Base-by-base conservation (phyloP, 2,797 vertebrate genomes). In the Denticeps clupeoides region DNA sequence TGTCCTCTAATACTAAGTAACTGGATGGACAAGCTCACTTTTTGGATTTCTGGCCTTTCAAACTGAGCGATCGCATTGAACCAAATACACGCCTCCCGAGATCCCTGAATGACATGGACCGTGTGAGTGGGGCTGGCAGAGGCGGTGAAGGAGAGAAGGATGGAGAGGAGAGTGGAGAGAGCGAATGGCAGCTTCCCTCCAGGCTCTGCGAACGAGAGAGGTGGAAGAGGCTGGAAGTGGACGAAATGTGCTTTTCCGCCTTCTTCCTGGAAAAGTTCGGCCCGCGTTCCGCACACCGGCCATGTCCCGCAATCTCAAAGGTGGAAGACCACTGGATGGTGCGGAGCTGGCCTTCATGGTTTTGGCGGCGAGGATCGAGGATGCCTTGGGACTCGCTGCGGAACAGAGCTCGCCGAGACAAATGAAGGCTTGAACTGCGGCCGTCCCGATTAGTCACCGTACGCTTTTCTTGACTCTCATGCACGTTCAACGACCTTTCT, bases 21-120 rank as follows among this genome's bases (percentile, higher is more conserved):
- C 40, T 32, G 40, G 7, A 37, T 11, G 12, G 2, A 7, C 9
- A 21, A 45, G 54, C 54, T 83, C 72, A 83, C 69, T 86, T 82
- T 67, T 81, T 83, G 27, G 75, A 69, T 45, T 77, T 69, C 64
- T 75, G 79, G 44, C 75, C 66, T 64, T 82, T 85, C 55, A 86
- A 82, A 63, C 81, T 82, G 7, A 85, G 72, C 1, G 84, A 86
- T 60, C 81, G 75, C 78, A 89, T 76, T 8, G 84, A 87, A 48
- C 84, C 80, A 49, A 87, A 87, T 35, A 87, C 69, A 53, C 70
- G 82, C 55, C 77, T 81, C 32, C 84, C 84, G 54, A 89, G 73
- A 69, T 89, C 86, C 43, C 82, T 81, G 52, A 89, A 73, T 0
- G 87, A 88, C n/a, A 76, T 71, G 35, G 85, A 84, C 33, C 87